phyloP scores from a whole-genome alignment of 2,888 invertebrate genomes.

The Pegoplata infirma region DNA sequence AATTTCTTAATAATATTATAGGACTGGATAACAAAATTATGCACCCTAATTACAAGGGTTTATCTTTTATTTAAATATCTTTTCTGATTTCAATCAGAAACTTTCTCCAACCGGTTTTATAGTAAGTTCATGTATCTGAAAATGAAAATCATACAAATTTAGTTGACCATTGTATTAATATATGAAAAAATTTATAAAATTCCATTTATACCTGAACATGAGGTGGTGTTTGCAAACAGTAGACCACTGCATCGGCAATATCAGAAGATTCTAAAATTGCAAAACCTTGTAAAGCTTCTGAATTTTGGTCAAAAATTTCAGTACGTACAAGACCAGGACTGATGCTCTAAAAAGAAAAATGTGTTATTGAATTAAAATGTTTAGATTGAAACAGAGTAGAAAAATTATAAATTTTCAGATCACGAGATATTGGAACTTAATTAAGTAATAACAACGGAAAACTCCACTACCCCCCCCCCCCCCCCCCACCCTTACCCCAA shows the following conservation, averaged over 20 bases:
- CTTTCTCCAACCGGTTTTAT: slow-evolving; percentile 63
- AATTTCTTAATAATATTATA: neutral
- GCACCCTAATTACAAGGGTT: neutral
- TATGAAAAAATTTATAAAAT: neutral
- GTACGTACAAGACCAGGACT: slow-evolving; percentile 60
- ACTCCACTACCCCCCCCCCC: no score
- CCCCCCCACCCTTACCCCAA: no score
- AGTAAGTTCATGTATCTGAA: slow-evolving; percentile 55
- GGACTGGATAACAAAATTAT: neutral
- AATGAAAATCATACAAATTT: slow-evolving; percentile 2
- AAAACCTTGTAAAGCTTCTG: neutral
- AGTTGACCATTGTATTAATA: neutral
- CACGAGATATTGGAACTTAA: no score
- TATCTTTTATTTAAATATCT: neutral
- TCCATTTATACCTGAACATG: slow-evolving; percentile 44
- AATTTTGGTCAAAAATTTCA: slow-evolving; percentile 28
- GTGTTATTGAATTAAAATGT: neutral
- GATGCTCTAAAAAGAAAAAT: slow-evolving; percentile 48
- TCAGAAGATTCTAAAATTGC: slow-evolving; percentile 30
- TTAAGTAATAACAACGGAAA: no score
- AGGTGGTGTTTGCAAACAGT: slow-evolving; percentile 53
- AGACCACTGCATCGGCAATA: slow-evolving; percentile 46
- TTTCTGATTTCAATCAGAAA: slow-evolving; percentile 37
- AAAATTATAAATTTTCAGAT: no score
- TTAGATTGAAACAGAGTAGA: neutral